Evolutionary conservation across 2,113 vertebrate species (phyloP).

Genomic region (Equus quagga): DNA sequence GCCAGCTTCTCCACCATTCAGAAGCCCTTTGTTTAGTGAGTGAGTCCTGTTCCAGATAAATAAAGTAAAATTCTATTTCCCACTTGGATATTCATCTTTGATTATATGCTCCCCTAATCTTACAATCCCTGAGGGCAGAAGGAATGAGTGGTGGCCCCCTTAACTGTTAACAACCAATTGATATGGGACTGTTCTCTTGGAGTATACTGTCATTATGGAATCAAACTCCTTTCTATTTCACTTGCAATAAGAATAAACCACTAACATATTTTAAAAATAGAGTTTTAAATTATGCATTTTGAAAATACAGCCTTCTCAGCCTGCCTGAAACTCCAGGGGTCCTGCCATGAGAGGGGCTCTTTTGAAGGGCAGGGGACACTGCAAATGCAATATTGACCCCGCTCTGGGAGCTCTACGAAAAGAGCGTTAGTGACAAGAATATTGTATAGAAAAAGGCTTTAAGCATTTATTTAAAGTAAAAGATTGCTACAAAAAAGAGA

Average conservation of each 20-base stretch:
- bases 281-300: background rate
- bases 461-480: constrained; percentile 69
- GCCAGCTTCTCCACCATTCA: background rate
- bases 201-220: background rate
- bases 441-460: constrained; percentile 47
- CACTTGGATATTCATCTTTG: background rate
- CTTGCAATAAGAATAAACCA: background rate
- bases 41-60: background rate
- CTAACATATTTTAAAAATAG: background rate
- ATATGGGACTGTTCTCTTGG: background rate
- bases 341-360: background rate
- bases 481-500: constrained; percentile 57
- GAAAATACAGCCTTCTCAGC: background rate
- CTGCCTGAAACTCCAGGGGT: background rate
- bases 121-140: background rate
- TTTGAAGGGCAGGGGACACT: background rate
- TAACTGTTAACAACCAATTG: background rate
- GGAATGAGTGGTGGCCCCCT: background rate
- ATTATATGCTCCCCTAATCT: background rate
- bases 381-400: constrained; percentile 56
- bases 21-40: background rate
- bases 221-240: background rate
- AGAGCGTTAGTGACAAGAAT: background rate
- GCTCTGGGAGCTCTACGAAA: constrained; percentile 68
- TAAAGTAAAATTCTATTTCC: background rate